Evolutionary conservation across 2,888 invertebrate genomes (phyloP).

Genomic region (Glaucopsyche alexis): DNA sequence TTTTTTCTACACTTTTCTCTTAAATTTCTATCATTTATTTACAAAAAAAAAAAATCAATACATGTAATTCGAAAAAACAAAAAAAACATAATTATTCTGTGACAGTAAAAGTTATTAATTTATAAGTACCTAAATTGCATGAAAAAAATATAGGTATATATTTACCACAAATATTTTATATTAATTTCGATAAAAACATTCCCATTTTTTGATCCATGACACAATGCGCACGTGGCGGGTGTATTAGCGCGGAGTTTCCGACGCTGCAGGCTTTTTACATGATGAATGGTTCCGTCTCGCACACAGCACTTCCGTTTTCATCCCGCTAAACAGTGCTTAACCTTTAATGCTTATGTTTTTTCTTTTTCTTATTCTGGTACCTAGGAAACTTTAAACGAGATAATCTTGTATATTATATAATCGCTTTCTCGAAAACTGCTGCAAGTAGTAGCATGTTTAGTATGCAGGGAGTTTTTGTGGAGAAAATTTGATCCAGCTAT

Average conservation of each 20-base stretch:
- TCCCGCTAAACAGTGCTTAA: slow-evolving; percentile 16
- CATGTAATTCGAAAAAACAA: too few species aligned
- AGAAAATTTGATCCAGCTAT: too few species aligned
- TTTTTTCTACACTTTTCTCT: too few species aligned
- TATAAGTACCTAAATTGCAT: background rate
- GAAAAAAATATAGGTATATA: background rate
- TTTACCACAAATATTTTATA: background rate
- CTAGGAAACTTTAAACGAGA: background rate
- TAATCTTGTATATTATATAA: too few species aligned
- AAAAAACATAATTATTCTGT: too few species aligned
- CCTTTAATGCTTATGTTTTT: slow-evolving; percentile 13
- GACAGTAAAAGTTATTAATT: background rate
- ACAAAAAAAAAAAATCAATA: too few species aligned
- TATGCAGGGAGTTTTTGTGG: too few species aligned
- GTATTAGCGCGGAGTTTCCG: slow-evolving; percentile 52
- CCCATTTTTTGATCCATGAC: slow-evolving; percentile 27
- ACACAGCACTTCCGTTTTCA: slow-evolving; percentile 52
- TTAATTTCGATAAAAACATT: background rate
- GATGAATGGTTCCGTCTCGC: slow-evolving; percentile 57
- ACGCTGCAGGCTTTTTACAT: slow-evolving; percentile 52
- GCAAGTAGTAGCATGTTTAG: too few species aligned
- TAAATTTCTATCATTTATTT: too few species aligned
- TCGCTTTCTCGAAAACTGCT: too few species aligned
- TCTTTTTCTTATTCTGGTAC: background rate
- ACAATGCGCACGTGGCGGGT: slow-evolving; percentile 44